Evolutionary conservation across 2,113 vertebrate genomes (phyloP).

Genomic region (Phasianus colchicus): DNA sequence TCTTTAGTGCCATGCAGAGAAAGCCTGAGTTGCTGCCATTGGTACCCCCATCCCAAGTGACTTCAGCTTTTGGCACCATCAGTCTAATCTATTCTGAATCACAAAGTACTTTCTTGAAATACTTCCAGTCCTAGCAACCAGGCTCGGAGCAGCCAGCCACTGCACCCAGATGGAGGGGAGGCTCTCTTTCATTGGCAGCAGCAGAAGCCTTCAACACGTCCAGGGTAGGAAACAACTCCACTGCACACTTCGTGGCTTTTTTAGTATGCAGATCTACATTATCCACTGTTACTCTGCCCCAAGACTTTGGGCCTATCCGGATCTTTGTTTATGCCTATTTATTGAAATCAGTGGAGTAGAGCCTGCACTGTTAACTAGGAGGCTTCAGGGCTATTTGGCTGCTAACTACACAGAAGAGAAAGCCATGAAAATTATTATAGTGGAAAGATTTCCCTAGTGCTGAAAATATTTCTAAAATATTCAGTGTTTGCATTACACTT

Average conservation of each 20-base stretch:
- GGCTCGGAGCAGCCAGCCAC: neutral
- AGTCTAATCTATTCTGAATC: neutral
- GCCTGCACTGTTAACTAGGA: neutral
- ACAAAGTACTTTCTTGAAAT: neutral
- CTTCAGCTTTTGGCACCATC: neutral
- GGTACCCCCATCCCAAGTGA: neutral
- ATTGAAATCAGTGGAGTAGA: neutral
- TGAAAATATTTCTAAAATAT: neutral
- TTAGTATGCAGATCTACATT: neutral
- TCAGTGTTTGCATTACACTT: neutral
- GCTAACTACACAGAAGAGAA: neutral
- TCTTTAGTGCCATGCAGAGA: neutral
- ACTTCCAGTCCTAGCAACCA: neutral
- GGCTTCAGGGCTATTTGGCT: neutral
- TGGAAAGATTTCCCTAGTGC: neutral
- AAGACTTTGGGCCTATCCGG: neutral
- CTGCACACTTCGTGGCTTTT: neutral
- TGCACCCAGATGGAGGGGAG: neutral
- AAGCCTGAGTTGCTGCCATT: neutral
- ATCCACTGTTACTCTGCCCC: neutral
- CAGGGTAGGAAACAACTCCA: neutral
- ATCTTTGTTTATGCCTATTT: neutral
- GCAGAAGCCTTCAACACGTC: fast-evolving
- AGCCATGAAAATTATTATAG: neutral
- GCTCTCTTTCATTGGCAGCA: neutral